phyloP scores from a whole-genome alignment of 2,113 vertebrate species.

The Seriola quinqueradiata region DNA sequence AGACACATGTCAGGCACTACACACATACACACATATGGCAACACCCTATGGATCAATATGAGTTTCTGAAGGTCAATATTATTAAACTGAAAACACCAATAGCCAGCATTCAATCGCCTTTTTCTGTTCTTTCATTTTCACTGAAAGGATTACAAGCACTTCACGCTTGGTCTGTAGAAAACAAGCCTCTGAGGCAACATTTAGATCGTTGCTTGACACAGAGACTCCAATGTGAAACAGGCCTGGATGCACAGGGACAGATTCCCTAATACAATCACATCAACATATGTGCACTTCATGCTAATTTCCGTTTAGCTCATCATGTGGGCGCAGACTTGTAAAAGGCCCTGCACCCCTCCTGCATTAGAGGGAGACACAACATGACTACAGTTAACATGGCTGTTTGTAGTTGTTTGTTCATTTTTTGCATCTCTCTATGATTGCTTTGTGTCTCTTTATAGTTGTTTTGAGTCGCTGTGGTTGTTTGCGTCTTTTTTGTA shows the following conservation, averaged over 20 bases:
- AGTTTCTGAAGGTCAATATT: constrained; percentile 15
- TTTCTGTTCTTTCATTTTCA: neutral
- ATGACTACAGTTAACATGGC: neutral
- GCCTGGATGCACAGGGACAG: too few species aligned
- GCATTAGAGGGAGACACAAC: too few species aligned
- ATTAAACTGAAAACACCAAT: neutral
- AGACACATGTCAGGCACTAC: constrained; percentile 8
- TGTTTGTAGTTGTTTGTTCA: neutral
- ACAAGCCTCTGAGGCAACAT: neutral
- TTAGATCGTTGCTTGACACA: neutral
- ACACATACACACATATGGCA: neutral
- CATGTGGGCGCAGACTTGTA: too few species aligned
- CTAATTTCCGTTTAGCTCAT: too few species aligned
- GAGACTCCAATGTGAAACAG: too few species aligned
- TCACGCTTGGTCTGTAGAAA: neutral
- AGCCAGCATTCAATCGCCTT: neutral
- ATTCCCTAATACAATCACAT: too few species aligned
- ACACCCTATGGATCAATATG: constrained; percentile 15
- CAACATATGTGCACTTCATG: too few species aligned
- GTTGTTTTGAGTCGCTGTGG: too few species aligned
- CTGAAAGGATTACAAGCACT: neutral
- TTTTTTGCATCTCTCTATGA: neutral
- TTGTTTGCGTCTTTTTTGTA: neutral
- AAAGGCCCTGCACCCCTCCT: too few species aligned
- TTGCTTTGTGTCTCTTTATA: neutral